Base-by-base conservation (phyloP, 2,113 vertebrate species). In the Perca fluviatilis region DNA sequence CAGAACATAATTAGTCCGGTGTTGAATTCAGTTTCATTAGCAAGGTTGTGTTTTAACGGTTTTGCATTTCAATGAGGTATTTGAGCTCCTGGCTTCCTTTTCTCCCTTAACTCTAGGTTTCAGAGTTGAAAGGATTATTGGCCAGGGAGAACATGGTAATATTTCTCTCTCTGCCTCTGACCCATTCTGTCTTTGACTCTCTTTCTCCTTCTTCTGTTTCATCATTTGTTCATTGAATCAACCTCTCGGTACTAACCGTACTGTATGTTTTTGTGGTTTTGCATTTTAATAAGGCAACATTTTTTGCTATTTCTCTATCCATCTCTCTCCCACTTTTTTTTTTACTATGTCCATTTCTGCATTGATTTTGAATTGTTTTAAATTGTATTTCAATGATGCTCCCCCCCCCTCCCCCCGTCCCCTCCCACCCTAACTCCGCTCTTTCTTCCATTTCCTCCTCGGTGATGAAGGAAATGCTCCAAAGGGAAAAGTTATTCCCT, bases 31-130 rank as follows among this genome's bases (percentile, higher is more conserved):
- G 54, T 74, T 79, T 85, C 76, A 83, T 84, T 54, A 43, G 53
- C 5, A 2, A 49, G 40, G 49, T 72, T 65, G 9, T 75, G 56
- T 68, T 84, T 75, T 65, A 60, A 71, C 12, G 3, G 43, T 66
- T 77, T 23, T 67, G 71, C 71, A 86, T 86, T 75, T 79, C 56
- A 61, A 79, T 82, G 47, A 87, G 30, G 11, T 19, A 54, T 19
- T 12, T 40, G 56, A 62, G 75, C 88, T 85, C 61, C 21, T 61
- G 73, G 62, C 60, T 72, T 51, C 58, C 8, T 25, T 46, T 27
- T 18, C 40, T 54, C 49, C 6, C 15, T 79, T 16, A 19, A 57
- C 23, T 60, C 46, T 23, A 36, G 57, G 49, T 80, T 62, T 60
- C 30, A 43, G 43, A 14, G 40, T 19, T 72, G 69, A 81, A 71